Percentiles rank a stretch among this genome's conserved stretches.
Conservation (phyloP, 1,140 invertebrate species). For the Acarapis woodi region DNA sequence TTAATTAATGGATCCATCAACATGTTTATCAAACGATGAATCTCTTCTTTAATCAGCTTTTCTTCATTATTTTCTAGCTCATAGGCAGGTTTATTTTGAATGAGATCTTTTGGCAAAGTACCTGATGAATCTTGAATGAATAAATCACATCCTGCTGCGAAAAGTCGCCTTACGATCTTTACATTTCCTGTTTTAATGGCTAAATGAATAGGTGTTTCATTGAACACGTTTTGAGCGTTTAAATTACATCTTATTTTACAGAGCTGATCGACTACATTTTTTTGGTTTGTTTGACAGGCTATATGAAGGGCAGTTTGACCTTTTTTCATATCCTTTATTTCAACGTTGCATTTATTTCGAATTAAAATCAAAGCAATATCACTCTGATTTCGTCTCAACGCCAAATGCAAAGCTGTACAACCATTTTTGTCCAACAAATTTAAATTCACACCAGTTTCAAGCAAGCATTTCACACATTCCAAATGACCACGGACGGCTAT, state of each 20-base stretch:
- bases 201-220: constrained; percentile 37
- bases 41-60: no score
- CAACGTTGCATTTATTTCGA: constrained; percentile 30
- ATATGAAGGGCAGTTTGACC: constrained; percentile 44
- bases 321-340: constrained; percentile 1
- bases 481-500: constrained; percentile 24
- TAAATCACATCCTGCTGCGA: constrained; percentile 36
- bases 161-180: constrained; percentile 39
- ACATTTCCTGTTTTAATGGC: constrained; percentile 40
- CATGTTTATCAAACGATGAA: no score
- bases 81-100: no score
- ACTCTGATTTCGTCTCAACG: constrained; percentile 26
- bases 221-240: constrained; percentile 32
- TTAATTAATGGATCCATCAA: no score
- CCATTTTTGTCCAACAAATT: constrained; percentile 24
- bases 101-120: no score
- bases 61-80: no score
- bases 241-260: constrained; percentile 41
- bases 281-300: constrained; percentile 32
- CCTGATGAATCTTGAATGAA: no score
- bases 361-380: constrained; percentile 29
- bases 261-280: constrained; percentile 34
- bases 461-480: constrained; percentile 26
- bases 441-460: constrained; percentile 28
- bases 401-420: constrained; percentile 30